Evolutionary conservation across 2,113 vertebrate genomes (phyloP), one percentile per base, ranked within the genome.

Genomic region (Bujurquina vittata): DNA sequence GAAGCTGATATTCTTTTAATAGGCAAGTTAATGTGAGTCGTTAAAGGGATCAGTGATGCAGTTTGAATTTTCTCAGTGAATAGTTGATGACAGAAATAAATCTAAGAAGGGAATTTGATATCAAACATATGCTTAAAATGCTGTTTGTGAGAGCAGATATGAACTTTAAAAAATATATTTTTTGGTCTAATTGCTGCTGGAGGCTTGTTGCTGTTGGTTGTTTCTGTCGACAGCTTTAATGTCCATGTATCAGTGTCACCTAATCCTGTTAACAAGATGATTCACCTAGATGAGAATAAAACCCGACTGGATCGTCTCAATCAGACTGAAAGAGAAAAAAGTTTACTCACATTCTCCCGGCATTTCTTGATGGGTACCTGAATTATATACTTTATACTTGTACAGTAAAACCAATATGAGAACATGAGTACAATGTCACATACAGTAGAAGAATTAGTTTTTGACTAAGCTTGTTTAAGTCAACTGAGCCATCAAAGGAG

Each of bases 31-130:
- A 54, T 14, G 46, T n/a, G 46, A 72, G 46, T 33, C 46, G 54
- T 72, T 69, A 72, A 72, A 52, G 43, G 29, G 43, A 31, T 72
- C 46, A 72, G 26, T 72, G 67, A 72, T 72, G 67, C 67, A n/a
- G 67, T 72, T 49, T 54, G 46, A 72, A 29, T 14, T 52, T 72
- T 14, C 18, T 54, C 67, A 54, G 46, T 54, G 67, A 54, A 72
- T 31, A 72, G 40, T 9, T 72, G 26, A 54, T 72, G 18, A 54
- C 26, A 54, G 26, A 33, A 33, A 72, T 52, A 72, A 69, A 23
- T 23, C 23, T 72, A 23, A 52, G 11, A 29, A 54, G 26, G 18
- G 67, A 72, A 54, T 54, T 10, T n/a, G 10, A 54, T 4, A 7
- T 54, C 26, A 52, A 1, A 52, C 3, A 33, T 72, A 54, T 72